Evolutionary conservation across 2,888 invertebrate species (phyloP).

Genomic region (Spialia ferax): DNA sequence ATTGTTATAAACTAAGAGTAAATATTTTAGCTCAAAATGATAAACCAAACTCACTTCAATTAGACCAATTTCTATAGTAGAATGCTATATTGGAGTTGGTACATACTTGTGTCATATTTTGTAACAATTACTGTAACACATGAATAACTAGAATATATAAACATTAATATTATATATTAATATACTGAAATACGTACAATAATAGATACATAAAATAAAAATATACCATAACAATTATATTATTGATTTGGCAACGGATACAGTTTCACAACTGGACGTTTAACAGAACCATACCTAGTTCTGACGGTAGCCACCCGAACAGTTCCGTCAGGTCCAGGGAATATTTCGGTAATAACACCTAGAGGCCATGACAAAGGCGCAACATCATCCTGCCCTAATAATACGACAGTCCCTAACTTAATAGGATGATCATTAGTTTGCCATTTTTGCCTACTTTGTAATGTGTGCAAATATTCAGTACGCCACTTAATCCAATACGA

Average conservation of each 20-base stretch:
- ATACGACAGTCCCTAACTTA: neutral
- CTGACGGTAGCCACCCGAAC: neutral
- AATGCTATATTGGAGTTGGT: no score
- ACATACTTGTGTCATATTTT: no score
- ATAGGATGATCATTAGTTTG: neutral
- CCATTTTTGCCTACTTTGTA: neutral
- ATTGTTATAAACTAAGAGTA: no score
- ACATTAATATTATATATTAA: no score
- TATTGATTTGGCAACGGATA: neutral
- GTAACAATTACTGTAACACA: no score
- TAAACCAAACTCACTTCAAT: no score
- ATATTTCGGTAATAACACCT: neutral
- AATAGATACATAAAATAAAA: neutral
- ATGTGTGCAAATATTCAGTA: neutral
- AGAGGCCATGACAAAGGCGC: neutral
- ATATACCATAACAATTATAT: no score
- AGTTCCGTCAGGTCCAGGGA: neutral
- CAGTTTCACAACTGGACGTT: neutral
- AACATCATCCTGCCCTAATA: neutral
- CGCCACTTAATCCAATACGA: neutral
- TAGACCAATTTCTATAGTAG: no score
- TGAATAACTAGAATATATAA: no score
- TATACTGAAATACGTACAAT: neutral
- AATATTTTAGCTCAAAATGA: no score
- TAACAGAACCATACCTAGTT: neutral